These are phyloP conservation scores for Leistus spinibarbis DNA, from an alignment of 2,888 invertebrate genomes.

Conservation along the genomic window DNA sequence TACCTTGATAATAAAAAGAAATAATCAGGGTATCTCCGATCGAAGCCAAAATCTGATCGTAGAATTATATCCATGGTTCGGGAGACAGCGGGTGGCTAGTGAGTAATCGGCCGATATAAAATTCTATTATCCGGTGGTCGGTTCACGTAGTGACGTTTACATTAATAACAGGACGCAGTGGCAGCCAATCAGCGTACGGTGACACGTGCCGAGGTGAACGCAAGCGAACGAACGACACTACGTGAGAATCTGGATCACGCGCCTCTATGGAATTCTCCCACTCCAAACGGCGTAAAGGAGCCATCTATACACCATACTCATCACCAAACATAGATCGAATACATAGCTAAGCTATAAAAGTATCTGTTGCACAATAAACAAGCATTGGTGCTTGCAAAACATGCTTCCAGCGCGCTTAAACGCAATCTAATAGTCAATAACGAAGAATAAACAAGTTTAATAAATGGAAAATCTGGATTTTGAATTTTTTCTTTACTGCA, in stretches of 20 bases:
- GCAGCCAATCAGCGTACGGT: background rate
- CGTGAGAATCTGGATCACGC: slow-evolving; percentile 8
- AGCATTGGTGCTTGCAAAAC: no score
- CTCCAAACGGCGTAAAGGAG: no score
- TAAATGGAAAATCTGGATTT: no score
- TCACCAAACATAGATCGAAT: background rate
- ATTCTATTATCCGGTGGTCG: slow-evolving; percentile 27
- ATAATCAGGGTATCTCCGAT: background rate
- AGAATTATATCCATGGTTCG: background rate
- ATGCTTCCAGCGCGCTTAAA: no score
- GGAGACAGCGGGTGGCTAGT: slow-evolving; percentile 6
- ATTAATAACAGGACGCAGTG: slow-evolving; percentile 15
- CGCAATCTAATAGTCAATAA: no score
- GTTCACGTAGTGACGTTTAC: slow-evolving; percentile 28
- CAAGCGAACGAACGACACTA: background rate
- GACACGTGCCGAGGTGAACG: background rate
- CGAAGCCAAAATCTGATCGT: background rate
- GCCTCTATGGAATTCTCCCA: slow-evolving; percentile 12
- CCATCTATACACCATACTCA: background rate
- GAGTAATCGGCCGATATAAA: slow-evolving; percentile 36
- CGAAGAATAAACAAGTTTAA: no score
- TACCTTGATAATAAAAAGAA: no score
- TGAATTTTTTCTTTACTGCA: no score
- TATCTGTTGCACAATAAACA: background rate
- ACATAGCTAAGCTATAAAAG: background rate